Conservation (phyloP, 2,888 invertebrate genomes). For the Nymphalis c-album region DNA sequence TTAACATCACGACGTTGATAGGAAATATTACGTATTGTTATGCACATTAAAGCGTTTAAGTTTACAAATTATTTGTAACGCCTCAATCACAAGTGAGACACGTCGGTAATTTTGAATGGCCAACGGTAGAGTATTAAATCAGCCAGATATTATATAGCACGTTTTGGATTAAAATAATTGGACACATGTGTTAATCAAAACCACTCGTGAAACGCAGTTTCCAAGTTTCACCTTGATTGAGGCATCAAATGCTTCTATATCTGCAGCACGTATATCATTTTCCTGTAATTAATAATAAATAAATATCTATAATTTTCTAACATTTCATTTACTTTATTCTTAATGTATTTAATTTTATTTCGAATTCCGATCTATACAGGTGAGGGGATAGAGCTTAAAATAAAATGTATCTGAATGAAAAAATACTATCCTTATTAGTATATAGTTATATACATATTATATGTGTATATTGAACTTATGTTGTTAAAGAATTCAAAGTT, state of each 20-base stretch:
- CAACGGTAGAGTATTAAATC: constrained; percentile 8
- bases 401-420: constrained; percentile 12
- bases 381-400: background rate
- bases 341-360: background rate
- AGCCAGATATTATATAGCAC: constrained; percentile 34
- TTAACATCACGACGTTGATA: background rate
- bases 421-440: constrained; percentile 21
- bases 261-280: constrained; percentile 63
- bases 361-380: too few species aligned
- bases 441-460: background rate
- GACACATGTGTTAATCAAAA: constrained; percentile 27
- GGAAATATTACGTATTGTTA: background rate
- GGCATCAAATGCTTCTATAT: constrained; percentile 76
- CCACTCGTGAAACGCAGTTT: constrained; percentile 40
- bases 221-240: constrained; percentile 75
- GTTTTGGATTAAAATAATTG: constrained; percentile 24
- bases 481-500: constrained; percentile 27
- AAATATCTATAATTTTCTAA: background rate
- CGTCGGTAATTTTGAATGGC: constrained; percentile 14
- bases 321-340: background rate
- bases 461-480: constrained; percentile 8
- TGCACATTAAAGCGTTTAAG: constrained; percentile 12
- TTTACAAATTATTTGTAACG: constrained; percentile 11
- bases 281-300: constrained; percentile 66
- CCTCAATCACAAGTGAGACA: constrained; percentile 12